Conservation (phyloP, 2,888 invertebrate genomes). For the Diaprepes abbreviatus region DNA sequence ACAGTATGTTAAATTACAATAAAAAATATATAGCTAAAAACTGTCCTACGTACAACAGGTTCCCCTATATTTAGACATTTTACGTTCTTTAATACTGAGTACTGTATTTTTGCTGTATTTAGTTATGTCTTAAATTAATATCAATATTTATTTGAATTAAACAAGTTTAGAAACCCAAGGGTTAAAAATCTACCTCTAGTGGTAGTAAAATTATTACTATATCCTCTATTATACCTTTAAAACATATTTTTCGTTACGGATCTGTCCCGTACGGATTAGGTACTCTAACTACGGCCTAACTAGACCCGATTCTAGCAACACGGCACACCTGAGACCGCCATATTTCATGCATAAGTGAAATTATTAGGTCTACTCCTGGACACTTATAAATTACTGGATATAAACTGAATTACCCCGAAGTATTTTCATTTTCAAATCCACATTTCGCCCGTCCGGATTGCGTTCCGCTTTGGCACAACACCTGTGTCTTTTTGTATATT, state of each 20-base stretch:
- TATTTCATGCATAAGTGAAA: conserved; percentile 44
- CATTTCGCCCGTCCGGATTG: conserved; percentile 10
- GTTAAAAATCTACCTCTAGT: too few species aligned
- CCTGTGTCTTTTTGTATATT: conserved; percentile 25
- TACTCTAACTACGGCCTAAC: conserved; percentile 33
- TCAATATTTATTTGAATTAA: too few species aligned
- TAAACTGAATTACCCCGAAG: conserved; percentile 34
- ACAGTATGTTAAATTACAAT: too few species aligned
- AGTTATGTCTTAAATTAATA: too few species aligned
- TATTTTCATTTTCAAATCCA: conserved; percentile 40
- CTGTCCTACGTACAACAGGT: too few species aligned
- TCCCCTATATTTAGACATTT: too few species aligned
- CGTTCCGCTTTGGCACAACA: conserved; percentile 6
- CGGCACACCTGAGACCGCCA: conserved; percentile 40
- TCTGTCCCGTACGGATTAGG: conserved; percentile 33
- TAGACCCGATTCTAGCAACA: conserved; percentile 18
- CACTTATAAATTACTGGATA: conserved; percentile 43
- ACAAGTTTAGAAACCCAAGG: too few species aligned
- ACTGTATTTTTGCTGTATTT: too few species aligned
- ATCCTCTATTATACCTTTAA: too few species aligned
- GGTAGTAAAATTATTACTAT: too few species aligned
- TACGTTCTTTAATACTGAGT: too few species aligned
- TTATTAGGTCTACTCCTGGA: conserved; percentile 48
- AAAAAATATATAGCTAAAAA: too few species aligned
- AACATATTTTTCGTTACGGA: not conserved